Percentiles rank a stretch among this genome's conserved stretches.
These are phyloP conservation scores for Proterorhinus semilunaris DNA, from an alignment of 2,113 vertebrate species.

Conservation along the genomic window DNA sequence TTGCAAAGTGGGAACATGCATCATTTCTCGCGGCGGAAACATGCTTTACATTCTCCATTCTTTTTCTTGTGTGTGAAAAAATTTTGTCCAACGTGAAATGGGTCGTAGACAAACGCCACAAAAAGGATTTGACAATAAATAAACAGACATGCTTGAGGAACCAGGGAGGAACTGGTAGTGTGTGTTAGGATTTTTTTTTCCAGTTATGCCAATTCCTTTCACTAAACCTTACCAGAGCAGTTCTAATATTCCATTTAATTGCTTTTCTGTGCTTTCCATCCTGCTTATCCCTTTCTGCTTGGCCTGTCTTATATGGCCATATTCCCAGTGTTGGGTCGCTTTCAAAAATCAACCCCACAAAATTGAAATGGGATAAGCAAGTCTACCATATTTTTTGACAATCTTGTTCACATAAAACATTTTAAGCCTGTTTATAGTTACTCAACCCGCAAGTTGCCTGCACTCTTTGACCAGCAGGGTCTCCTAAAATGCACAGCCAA, in stretches of 20 bases:
- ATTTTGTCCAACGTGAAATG: no score
- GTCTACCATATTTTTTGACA: slow-evolving; percentile 23
- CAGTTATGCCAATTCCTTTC: not conserved
- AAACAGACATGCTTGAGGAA: not conserved
- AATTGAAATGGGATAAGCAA: slow-evolving; percentile 43
- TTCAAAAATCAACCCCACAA: slow-evolving; percentile 61
- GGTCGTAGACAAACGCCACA: no score
- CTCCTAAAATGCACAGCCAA: slow-evolving; percentile 36
- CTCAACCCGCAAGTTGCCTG: slow-evolving; percentile 42
- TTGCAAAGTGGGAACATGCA: no score
- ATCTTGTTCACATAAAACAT: slow-evolving; percentile 34
- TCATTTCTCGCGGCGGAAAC: no score
- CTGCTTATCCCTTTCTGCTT: slow-evolving; percentile 38
- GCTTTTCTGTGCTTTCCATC: not conserved
- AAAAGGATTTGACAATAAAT: not conserved
- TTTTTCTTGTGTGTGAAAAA: no score
- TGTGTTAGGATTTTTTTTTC: not conserved
- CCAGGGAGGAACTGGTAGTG: not conserved
- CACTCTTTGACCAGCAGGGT: slow-evolving; percentile 32
- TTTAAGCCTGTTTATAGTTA: slow-evolving; percentile 55
- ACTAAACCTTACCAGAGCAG: not conserved
- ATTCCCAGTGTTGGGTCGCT: slow-evolving; percentile 73
- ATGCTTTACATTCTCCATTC: no score
- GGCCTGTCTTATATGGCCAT: slow-evolving; percentile 66
- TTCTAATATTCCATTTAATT: not conserved